These are phyloP conservation scores for Leptinotarsa tumamoca DNA, from an alignment of 2,888 invertebrate species.

Conservation along the genomic window DNA sequence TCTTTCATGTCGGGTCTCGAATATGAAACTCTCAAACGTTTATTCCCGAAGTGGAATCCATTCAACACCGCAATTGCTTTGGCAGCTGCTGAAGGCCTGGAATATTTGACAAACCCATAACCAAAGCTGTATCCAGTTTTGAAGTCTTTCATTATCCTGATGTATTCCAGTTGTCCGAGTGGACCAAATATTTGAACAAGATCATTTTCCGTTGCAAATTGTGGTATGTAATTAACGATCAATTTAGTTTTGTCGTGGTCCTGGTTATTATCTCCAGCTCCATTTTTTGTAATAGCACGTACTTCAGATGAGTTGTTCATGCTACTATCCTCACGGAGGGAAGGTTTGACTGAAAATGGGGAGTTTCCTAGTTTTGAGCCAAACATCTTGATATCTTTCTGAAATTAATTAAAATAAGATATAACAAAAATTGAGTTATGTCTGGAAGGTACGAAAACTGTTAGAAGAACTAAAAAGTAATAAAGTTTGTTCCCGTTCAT, in stretches of 20 bases:
- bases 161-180: conserved; percentile 89
- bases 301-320: conserved; percentile 20
- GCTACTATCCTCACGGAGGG: conserved; percentile 31
- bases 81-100: conserved; percentile 85
- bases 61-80: conserved; percentile 89
- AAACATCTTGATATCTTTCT: conserved; percentile 46
- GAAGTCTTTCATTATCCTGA: conserved; percentile 89
- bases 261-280: conserved; percentile 59
- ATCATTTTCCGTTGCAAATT: conserved; percentile 92
- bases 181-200: conserved; percentile 89
- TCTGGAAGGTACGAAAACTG: too few species aligned
- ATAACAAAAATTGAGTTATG: too few species aligned
- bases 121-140: conserved; percentile 96
- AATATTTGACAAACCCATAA: conserved; percentile 95
- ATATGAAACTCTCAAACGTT: conserved; percentile 93
- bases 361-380: conserved; percentile 49
- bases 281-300: conserved; percentile 49
- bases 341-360: conserved; percentile 50
- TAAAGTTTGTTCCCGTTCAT: too few species aligned
- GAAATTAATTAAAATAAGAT: not conserved
- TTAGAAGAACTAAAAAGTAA: too few species aligned
- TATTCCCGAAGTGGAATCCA: conserved; percentile 80
- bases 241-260: conserved; percentile 77
- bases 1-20: conserved; percentile 93
- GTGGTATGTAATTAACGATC: conserved; percentile 95